These are phyloP conservation scores for Ceraclea dissimilis DNA, from an alignment of 2,888 invertebrate species.

Conservation along the genomic window DNA sequence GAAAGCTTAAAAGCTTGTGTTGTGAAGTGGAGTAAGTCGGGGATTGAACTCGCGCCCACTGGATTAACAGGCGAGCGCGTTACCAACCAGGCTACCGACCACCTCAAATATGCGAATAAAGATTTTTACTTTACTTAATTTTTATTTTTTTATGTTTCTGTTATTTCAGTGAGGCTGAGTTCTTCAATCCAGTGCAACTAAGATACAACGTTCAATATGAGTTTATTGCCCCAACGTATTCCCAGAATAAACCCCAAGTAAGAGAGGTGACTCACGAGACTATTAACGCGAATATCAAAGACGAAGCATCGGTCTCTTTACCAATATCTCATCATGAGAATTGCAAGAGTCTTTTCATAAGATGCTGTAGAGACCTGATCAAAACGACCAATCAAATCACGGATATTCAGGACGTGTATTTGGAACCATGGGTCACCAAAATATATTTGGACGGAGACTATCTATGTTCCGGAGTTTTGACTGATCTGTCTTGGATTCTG, in stretches of 20 bases:
- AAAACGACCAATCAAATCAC: background rate
- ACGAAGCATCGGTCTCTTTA: background rate
- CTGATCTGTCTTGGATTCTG: constrained; percentile 61
- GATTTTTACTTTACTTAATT: too few relatives aligned
- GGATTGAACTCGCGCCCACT: too few relatives aligned
- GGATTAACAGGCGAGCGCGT: too few relatives aligned
- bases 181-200: constrained; percentile 30
- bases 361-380: background rate
- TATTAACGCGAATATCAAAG: too few relatives aligned
- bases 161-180: constrained; percentile 30
- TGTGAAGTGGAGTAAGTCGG: too few relatives aligned
- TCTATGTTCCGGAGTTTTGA: constrained; percentile 60
- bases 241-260: background rate
- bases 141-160: too few relatives aligned
- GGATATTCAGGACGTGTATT: background rate
- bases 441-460: constrained; percentile 63
- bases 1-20: too few relatives aligned
- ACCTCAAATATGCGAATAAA: too few relatives aligned
- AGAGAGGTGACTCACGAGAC: too few relatives aligned
- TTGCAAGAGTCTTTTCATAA: background rate
- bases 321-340: background rate
- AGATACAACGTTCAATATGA: constrained; percentile 7
- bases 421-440: constrained; percentile 69
- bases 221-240: background rate
- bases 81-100: too few relatives aligned